These are phyloP conservation scores for Tetheella fluctuosa DNA, from an alignment of 2,888 invertebrate genomes.

Conservation along the genomic window DNA sequence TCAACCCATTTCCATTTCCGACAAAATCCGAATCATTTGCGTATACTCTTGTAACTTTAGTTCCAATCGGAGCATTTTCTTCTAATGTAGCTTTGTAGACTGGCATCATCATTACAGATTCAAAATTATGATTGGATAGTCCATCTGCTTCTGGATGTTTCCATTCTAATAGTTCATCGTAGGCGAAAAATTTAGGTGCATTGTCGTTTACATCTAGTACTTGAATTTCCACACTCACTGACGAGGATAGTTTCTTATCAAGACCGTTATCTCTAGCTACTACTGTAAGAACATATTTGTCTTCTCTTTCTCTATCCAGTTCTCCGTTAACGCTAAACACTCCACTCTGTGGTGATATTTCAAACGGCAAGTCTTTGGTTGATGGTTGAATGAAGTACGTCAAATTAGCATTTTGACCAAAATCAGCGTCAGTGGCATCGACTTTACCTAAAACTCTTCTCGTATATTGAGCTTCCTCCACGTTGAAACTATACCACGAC, in stretches of 20 bases:
- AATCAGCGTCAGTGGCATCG: constrained; percentile 91
- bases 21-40: constrained; percentile 94
- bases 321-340: constrained; percentile 89
- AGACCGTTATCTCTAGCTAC: constrained; percentile 90
- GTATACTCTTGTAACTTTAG: constrained; percentile 88
- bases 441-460: constrained; percentile 89
- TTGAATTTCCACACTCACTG: constrained; percentile 91
- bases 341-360: constrained; percentile 87
- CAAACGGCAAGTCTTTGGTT: constrained; percentile 85
- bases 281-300: constrained; percentile 88
- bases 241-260: constrained; percentile 86
- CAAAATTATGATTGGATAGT: constrained; percentile 79
- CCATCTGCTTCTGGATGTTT: constrained; percentile 77
- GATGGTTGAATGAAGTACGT: constrained; percentile 86
- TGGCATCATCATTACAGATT: constrained; percentile 84
- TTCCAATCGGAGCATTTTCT: constrained; percentile 90
- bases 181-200: constrained; percentile 90
- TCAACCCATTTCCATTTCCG: constrained; percentile 94
- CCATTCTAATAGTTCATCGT: constrained; percentile 85
- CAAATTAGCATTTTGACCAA: constrained; percentile 91
- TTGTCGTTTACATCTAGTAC: constrained; percentile 94
- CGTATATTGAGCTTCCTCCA: constrained; percentile 90
- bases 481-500: constrained; percentile 92
- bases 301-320: constrained; percentile 89
- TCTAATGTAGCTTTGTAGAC: constrained; percentile 90